phyloP scores from a whole-genome alignment of 2,888 invertebrate species.

The Willowsia nigromaculata region DNA sequence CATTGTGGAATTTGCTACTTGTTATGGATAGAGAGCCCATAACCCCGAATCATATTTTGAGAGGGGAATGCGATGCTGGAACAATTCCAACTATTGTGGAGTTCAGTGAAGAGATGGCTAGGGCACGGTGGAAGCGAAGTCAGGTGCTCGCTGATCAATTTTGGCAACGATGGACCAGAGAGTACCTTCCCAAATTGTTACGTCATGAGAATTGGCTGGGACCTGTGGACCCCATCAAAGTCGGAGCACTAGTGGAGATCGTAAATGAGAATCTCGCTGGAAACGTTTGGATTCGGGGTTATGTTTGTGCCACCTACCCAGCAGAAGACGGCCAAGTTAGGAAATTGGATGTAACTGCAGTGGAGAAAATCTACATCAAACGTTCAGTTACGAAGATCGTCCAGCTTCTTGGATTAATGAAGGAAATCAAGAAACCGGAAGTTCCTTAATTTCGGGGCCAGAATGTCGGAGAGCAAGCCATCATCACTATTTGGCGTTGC shows the following conservation, averaged over 20 bases:
- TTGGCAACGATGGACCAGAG: slow-evolving; percentile 31
- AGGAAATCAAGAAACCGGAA: neutral
- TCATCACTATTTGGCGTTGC: no score
- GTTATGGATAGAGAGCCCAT: neutral
- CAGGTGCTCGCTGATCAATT: slow-evolving; percentile 12
- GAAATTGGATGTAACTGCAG: neutral
- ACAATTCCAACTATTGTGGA: neutral
- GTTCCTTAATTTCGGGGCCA: neutral
- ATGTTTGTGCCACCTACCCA: neutral
- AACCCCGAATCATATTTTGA: slow-evolving; percentile 39
- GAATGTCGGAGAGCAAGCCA: no score
- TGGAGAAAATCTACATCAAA: neutral
- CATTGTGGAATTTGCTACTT: no score
- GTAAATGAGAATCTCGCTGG: neutral
- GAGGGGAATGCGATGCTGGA: neutral
- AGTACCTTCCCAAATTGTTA: no score
- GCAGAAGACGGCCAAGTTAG: slow-evolving; percentile 1
- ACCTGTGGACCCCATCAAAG: no score
- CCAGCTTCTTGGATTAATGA: slow-evolving; percentile 15
- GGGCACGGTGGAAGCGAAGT: neutral
- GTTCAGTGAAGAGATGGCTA: neutral
- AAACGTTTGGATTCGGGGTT: neutral
- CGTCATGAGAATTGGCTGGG: slow-evolving; percentile 8
- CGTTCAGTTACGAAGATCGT: neutral
- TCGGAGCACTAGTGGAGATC: slow-evolving; percentile 3